A percentile compares a stretch with the other conserved stretches of the same genome.
Evolutionary conservation across 1,140 invertebrate species (phyloP).

Genomic region (Drosophila micromelanica): DNA sequence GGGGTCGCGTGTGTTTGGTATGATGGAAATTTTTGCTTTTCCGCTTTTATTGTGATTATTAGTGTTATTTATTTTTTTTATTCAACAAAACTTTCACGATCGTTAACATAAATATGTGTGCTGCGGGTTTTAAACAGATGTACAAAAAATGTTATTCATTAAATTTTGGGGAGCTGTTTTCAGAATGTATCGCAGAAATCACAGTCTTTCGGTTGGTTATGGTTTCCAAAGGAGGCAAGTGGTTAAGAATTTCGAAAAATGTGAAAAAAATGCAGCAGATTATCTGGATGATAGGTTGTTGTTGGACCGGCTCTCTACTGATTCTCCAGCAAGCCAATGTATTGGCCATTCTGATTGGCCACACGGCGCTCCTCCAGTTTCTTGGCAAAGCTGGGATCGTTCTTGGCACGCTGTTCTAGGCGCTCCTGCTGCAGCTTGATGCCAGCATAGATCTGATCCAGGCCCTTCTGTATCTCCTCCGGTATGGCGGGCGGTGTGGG

Average conservation of each 20-base stretch:
- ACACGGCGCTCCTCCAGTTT: constrained; percentile 85
- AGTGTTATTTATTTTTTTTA: constrained; percentile 53
- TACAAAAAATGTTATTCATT: constrained; percentile 15
- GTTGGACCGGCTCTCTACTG: constrained; percentile 45
- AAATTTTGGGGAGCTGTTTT: background rate
- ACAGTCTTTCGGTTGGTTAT: constrained; percentile 39
- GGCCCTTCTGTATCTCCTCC: constrained; percentile 91
- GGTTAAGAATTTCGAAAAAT: constrained; percentile 29
- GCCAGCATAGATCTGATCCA: constrained; percentile 92
- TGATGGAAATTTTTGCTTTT: constrained; percentile 74
- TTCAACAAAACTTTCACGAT: constrained; percentile 73
- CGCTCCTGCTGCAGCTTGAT: constrained; percentile 89
- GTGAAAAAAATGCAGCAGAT: constrained; percentile 28
- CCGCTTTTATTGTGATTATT: constrained; percentile 46
- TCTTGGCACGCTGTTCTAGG: constrained; percentile 85
- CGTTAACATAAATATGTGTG: constrained; percentile 53
- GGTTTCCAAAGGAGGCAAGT: background rate
- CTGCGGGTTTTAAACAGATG: background rate
- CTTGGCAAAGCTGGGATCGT: constrained; percentile 86
- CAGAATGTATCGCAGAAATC: constrained; percentile 30
- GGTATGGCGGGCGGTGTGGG: constrained; percentile 93
- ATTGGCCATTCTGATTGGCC: constrained; percentile 86
- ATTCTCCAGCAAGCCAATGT: constrained; percentile 84
- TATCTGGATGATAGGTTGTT: constrained; percentile 11
- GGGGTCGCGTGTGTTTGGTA: constrained; percentile 49